Conservation (phyloP, 23 tunicate species). For the Styela plicata region DNA sequence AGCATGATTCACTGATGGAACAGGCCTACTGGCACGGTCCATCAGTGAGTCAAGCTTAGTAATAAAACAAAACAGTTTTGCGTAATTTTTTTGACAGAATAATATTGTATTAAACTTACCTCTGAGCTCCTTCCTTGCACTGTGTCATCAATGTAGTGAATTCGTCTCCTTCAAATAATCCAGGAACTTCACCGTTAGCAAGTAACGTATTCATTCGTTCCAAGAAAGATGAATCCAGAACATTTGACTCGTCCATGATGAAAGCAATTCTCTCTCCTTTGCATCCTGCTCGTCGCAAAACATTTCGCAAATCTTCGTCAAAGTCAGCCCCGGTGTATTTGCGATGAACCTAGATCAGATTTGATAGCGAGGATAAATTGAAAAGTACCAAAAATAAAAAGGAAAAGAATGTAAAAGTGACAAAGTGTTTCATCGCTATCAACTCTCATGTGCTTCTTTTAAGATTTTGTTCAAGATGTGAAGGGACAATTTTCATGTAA, state of each 20-base stretch:
- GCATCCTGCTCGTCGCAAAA: conserved; percentile 91
- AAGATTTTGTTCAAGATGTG: no score
- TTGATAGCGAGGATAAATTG: no score
- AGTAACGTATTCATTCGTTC: conserved; percentile 94
- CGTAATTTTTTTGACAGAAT: no score
- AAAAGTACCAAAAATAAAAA: no score
- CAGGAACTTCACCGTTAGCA: conserved; percentile 97
- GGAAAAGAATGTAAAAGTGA: no score
- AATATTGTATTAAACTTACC: conserved; percentile 42
- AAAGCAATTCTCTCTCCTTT: conserved; percentile 96
- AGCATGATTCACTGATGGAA: no score
- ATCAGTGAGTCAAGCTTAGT: no score
- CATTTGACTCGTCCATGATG: conserved; percentile 99
- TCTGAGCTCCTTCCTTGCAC: conserved; percentile 98
- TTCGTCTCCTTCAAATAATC: conserved; percentile 98
- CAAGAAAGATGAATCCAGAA: conserved; percentile 90
- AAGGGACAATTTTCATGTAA: no score
- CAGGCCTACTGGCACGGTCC: no score
- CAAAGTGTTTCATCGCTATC: no score
- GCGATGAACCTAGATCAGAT: conserved; percentile 96
- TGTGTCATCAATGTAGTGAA: conserved; percentile 97
- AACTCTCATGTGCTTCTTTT: no score
- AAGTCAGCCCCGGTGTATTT: conserved; percentile 91
- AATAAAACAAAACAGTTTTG: no score
- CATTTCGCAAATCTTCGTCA: conserved; percentile 95